Percentiles rank a stretch among this genome's conserved stretches.
Evolutionary conservation across 2,797 vertebrate genomes (phyloP).

Genomic region (Propithecus perrieri): DNA sequence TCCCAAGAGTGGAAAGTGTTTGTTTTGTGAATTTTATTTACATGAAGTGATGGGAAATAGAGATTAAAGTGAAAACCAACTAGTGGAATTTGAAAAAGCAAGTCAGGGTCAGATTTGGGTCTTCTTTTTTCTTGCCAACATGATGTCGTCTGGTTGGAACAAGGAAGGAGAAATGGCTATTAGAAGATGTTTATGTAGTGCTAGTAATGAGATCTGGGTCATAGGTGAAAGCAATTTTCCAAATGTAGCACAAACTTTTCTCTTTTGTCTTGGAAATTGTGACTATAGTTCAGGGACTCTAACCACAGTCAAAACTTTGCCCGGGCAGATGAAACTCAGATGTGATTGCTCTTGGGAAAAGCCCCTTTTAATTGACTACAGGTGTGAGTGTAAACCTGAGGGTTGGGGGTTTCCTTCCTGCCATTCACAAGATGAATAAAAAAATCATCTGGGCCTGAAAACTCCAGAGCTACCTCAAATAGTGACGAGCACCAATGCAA

Average conservation of each 20-base stretch:
- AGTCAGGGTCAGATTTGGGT: conserved; percentile 26
- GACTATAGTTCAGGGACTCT: not conserved
- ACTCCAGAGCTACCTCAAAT: not conserved
- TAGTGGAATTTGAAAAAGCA: conserved; percentile 51
- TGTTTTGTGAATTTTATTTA: conserved; percentile 49
- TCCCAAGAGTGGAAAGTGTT: not conserved
- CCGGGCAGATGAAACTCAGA: not conserved
- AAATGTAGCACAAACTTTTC: not conserved
- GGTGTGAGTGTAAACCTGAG: not conserved
- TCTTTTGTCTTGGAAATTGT: conserved; percentile 12
- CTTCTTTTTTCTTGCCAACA: conserved; percentile 8
- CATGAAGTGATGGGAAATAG: not conserved
- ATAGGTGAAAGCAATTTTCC: conserved; percentile 57
- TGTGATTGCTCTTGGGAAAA: not conserved
- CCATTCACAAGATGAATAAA: not conserved
- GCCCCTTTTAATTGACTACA: not conserved
- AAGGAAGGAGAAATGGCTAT: conserved; percentile 1
- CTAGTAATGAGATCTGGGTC: conserved; percentile 65
- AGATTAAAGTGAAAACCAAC: conserved; percentile 40
- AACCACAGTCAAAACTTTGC: not conserved
- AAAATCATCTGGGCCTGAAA: not conserved
- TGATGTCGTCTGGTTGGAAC: not conserved
- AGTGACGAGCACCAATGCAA: not conserved
- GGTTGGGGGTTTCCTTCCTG: not conserved
- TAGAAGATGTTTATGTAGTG: not conserved